Percentiles rank a stretch among this genome's conserved stretches.
Conservation (phyloP, 2,797 vertebrate species). For the Chelon auratus region DNA sequence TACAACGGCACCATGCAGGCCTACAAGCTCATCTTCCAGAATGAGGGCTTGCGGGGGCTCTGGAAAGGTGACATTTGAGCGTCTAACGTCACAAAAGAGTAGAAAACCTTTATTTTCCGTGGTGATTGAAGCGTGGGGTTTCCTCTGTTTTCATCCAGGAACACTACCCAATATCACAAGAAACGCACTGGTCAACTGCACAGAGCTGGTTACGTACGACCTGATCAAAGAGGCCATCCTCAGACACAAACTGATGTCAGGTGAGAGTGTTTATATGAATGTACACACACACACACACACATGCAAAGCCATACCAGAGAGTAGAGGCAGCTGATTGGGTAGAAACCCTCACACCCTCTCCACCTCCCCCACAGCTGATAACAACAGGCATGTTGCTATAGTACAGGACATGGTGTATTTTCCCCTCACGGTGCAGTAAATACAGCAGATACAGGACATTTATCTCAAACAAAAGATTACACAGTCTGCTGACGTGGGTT, state of each 20-base stretch:
- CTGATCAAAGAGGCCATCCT: constrained; percentile 91
- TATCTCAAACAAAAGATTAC: constrained; percentile 44
- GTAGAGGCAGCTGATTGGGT: constrained; percentile 70
- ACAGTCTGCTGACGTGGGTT: constrained; percentile 25
- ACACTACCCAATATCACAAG: constrained; percentile 90
- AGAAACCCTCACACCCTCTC: constrained; percentile 59
- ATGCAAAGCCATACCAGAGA: background rate
- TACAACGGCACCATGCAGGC: constrained; percentile 91
- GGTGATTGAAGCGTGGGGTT: background rate
- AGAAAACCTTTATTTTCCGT: too few relatives aligned
- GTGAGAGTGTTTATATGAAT: constrained; percentile 66
- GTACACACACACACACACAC: constrained; percentile 10
- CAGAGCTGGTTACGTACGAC: constrained; percentile 91
- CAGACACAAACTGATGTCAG: constrained; percentile 86
- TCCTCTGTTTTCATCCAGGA: constrained; percentile 70
- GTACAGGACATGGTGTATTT: constrained; percentile 33
- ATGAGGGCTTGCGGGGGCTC: constrained; percentile 87
- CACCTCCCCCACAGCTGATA: constrained; percentile 58
- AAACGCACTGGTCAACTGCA: constrained; percentile 90
- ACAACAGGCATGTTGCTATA: constrained; percentile 31
- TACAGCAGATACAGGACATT: constrained; percentile 26
- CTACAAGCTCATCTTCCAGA: constrained; percentile 88
- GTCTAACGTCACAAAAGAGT: background rate
- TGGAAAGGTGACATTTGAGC: constrained; percentile 87
- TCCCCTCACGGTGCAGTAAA: constrained; percentile 25